Evolutionary conservation across 1,140 invertebrate species (phyloP).

Genomic region (Limonius californicus): DNA sequence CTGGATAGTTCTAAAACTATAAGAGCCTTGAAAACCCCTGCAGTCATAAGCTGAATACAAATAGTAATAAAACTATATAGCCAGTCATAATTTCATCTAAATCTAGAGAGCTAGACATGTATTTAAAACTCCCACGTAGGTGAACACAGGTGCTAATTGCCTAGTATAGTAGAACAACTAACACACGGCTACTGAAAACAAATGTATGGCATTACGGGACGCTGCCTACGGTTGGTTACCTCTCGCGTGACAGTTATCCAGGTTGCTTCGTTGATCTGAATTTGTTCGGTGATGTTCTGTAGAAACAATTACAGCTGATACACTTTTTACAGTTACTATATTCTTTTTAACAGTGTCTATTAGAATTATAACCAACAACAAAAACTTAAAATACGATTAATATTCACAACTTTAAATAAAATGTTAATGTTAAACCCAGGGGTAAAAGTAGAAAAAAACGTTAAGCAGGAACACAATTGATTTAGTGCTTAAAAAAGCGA

Average conservation of each 20-base stretch:
- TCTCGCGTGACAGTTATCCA: slow-evolving; percentile 87
- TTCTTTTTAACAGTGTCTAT: too few relatives aligned
- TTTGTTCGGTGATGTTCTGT: slow-evolving; percentile 91
- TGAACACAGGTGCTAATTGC: slow-evolving; percentile 7
- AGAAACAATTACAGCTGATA: slow-evolving; percentile 42
- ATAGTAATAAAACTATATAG: background rate
- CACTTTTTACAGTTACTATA: too few relatives aligned
- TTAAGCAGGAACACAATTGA: too few relatives aligned
- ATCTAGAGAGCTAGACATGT: background rate
- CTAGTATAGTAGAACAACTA: background rate
- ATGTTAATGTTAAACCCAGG: too few relatives aligned
- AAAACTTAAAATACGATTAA: too few relatives aligned
- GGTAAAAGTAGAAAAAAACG: too few relatives aligned
- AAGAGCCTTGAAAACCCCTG: too few relatives aligned
- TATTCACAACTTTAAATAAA: too few relatives aligned
- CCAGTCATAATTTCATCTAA: background rate
- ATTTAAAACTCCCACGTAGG: slow-evolving; percentile 10
- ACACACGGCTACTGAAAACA: slow-evolving; percentile 4
- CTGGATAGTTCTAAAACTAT: too few relatives aligned
- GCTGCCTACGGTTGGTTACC: slow-evolving; percentile 56
- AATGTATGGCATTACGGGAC: slow-evolving; percentile 3
- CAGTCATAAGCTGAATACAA: too few relatives aligned
- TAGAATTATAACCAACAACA: too few relatives aligned
- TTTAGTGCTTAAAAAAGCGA: too few relatives aligned
- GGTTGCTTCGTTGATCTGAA: slow-evolving; percentile 88